Percentiles rank a stretch among this genome's conserved stretches.
Evolutionary conservation across 2,888 invertebrate genomes (phyloP).

Genomic region (Phasia obesa): DNA sequence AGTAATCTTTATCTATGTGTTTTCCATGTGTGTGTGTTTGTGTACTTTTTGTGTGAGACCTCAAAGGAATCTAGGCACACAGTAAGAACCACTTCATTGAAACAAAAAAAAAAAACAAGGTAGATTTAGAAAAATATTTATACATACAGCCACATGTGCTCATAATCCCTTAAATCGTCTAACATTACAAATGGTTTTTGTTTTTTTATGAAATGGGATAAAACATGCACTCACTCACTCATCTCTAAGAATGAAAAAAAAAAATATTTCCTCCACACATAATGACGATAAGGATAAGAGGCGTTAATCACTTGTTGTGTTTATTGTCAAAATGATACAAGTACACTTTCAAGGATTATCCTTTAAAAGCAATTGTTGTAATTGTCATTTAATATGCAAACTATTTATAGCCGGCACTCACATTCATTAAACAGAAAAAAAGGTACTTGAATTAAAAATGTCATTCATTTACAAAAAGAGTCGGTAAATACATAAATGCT

Average conservation of each 20-base stretch:
- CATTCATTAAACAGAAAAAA: constrained; percentile 24
- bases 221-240: not conserved
- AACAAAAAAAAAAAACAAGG: not conserved
- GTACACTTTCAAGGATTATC: constrained; percentile 51
- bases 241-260: too few relatives aligned
- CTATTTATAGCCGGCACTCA: constrained; percentile 37
- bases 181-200: constrained; percentile 23
- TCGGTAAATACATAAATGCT: not conserved
- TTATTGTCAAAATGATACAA: constrained; percentile 50
- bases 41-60: not conserved
- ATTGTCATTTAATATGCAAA: constrained; percentile 67
- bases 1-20: not conserved
- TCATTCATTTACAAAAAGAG: constrained; percentile 21
- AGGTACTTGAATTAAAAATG: constrained; percentile 29
- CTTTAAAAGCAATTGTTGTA: constrained; percentile 54
- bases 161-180: constrained; percentile 3
- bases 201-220: constrained; percentile 7
- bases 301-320: constrained; percentile 63
- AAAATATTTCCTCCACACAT: not conserved
- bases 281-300: constrained; percentile 53
- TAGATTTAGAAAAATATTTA: constrained; percentile 12
- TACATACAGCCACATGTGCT: constrained; percentile 3
- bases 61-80: constrained; percentile 8
- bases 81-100: not conserved
- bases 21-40: not conserved